These are phyloP conservation scores for Drosophila demipolita DNA, from an alignment of 2,888 invertebrate species.

Conservation along the genomic window DNA sequence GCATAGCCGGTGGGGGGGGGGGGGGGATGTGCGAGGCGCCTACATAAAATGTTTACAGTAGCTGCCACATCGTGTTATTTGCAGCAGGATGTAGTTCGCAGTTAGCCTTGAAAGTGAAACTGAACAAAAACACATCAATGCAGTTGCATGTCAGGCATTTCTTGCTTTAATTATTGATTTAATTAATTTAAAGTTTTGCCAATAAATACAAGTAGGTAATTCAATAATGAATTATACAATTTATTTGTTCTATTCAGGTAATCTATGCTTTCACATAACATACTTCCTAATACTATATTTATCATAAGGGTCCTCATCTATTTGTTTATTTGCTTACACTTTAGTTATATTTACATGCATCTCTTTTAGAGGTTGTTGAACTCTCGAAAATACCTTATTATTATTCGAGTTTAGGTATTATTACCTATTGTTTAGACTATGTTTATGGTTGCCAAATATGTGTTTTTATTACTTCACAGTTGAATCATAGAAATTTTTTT, in stretches of 20 bases:
- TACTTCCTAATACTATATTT: too few species aligned
- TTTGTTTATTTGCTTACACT: neutral
- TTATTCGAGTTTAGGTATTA: neutral
- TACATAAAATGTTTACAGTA: slow-evolving; percentile 39
- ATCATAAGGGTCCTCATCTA: neutral
- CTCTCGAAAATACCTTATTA: slow-evolving; percentile 4
- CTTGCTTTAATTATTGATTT: neutral
- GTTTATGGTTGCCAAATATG: slow-evolving; percentile 9
- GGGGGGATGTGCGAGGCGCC: slow-evolving; percentile 16
- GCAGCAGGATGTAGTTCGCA: slow-evolving; percentile 62
- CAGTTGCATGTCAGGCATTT: slow-evolving; percentile 1
- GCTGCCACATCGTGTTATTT: slow-evolving; percentile 57
- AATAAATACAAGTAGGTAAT: neutral
- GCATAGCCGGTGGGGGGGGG: neutral
- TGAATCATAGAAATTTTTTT: slow-evolving; percentile 25
- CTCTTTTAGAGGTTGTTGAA: slow-evolving; percentile 28
- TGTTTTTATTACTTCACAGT: slow-evolving; percentile 40
- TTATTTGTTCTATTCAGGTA: neutral
- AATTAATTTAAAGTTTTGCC: neutral
- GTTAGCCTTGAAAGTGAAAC: slow-evolving; percentile 58
- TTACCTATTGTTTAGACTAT: neutral
- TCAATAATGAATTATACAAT: neutral
- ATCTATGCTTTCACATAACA: neutral
- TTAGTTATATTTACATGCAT: neutral
- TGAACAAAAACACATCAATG: slow-evolving; percentile 30